Conservation (phyloP, 2,113 vertebrate species). For the Poecile atricapillus region DNA sequence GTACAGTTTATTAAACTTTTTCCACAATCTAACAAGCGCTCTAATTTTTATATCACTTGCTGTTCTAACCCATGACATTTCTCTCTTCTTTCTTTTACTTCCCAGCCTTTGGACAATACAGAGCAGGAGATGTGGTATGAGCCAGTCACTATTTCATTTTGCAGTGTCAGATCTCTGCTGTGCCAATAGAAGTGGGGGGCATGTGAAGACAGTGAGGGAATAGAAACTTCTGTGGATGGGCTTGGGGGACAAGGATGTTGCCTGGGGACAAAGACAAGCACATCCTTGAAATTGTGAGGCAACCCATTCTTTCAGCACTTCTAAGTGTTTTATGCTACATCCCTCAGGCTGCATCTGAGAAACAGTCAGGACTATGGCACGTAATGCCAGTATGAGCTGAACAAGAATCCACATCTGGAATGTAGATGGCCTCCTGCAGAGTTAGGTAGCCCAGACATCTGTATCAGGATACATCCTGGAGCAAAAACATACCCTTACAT, state of each 20-base stretch:
- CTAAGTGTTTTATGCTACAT: not conserved
- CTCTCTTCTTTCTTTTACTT: not conserved
- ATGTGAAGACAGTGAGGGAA: not conserved
- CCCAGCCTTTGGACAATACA: not conserved
- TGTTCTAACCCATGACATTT: not conserved
- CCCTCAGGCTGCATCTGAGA: not conserved
- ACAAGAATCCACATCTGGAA: slow-evolving; percentile 42
- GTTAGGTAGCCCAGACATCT: slow-evolving; percentile 45
- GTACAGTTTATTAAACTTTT: not conserved
- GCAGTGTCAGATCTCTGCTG: not conserved
- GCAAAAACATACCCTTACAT: not conserved
- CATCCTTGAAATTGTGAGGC: not conserved
- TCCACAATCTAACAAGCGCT: not conserved
- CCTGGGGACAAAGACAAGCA: not conserved
- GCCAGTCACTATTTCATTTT: not conserved
- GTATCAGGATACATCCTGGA: slow-evolving; percentile 17
- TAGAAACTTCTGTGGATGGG: not conserved
- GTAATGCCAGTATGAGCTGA: not conserved
- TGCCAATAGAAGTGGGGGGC: not conserved
- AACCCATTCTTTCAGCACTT: not conserved
- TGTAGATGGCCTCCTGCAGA: slow-evolving; percentile 42
- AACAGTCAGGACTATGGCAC: not conserved
- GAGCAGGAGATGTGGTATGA: not conserved
- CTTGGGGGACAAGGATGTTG: rapidly evolving
- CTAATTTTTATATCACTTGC: not conserved